phyloP scores from a whole-genome alignment of 2,888 invertebrate species.

The Chalcosyrphus nemorum region DNA sequence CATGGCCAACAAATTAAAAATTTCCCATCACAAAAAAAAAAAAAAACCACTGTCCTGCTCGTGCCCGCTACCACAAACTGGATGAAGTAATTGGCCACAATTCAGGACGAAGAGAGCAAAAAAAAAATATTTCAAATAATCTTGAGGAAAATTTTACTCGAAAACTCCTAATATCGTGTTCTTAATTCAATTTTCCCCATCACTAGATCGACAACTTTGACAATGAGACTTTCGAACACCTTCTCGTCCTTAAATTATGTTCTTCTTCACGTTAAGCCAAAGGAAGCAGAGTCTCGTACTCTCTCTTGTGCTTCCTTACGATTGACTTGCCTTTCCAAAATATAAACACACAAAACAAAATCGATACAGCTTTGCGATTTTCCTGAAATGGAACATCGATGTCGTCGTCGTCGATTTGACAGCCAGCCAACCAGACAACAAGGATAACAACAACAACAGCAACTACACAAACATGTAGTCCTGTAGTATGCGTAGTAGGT shows the following conservation, averaged over 20 bases:
- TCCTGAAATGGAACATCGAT: conserved; percentile 53
- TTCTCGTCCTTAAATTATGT: neutral
- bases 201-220: conserved; percentile 46
- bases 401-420: conserved; percentile 57
- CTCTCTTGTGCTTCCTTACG: neutral
- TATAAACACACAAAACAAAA: conserved; percentile 52
- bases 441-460: conserved; percentile 47
- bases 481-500: conserved; percentile 13
- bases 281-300: neutral
- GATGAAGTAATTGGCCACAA: conserved; percentile 52
- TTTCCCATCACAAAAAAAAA: too few relatives aligned
- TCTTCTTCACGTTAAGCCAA: neutral
- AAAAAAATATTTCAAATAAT: conserved; percentile 1
- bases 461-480: conserved; percentile 18
- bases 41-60: neutral
- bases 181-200: conserved; percentile 65
- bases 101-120: neutral
- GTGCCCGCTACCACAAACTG: neutral
- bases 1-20: neutral
- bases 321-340: conserved; percentile 19
- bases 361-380: conserved; percentile 57
- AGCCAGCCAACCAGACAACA: conserved; percentile 59
- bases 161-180: conserved; percentile 34
- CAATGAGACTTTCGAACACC: conserved; percentile 35
- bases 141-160: conserved; percentile 8